Evolutionary conservation across 2,113 vertebrate species (phyloP).

Genomic region (Tapirus terrestris): DNA sequence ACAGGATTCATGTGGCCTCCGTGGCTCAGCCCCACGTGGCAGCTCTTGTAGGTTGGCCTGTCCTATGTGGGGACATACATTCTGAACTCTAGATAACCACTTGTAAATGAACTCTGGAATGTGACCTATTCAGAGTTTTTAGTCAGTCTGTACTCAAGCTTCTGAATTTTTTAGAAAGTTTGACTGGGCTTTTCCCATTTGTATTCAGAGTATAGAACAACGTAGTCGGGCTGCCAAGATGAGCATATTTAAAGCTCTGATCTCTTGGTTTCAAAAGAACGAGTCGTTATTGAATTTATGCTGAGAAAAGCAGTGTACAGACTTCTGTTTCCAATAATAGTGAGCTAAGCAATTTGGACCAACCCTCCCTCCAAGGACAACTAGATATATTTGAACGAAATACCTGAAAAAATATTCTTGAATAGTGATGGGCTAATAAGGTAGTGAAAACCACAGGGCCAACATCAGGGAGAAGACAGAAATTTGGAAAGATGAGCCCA

Average conservation of each 20-base stretch:
- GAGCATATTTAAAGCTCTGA: neutral
- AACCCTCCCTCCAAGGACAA: neutral
- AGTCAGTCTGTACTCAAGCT: neutral
- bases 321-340: neutral
- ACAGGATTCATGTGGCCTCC: neutral
- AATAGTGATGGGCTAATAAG: neutral
- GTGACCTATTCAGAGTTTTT: neutral
- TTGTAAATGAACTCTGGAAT: neutral
- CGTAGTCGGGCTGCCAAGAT: neutral
- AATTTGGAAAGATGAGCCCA: neutral
- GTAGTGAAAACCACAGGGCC: neutral
- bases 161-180: neutral
- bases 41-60: neutral
- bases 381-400: neutral
- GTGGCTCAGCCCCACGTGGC: fast-evolving
- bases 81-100: neutral
- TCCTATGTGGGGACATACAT: neutral
- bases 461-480: neutral
- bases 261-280: neutral
- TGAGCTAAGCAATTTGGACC: neutral
- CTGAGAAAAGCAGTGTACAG: neutral
- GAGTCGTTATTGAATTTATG: neutral
- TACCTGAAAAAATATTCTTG: neutral
- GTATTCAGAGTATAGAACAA: neutral
- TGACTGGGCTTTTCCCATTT: neutral